Evolutionary conservation across 2,797 vertebrate genomes (phyloP).

Genomic region (Pterois miles): DNA sequence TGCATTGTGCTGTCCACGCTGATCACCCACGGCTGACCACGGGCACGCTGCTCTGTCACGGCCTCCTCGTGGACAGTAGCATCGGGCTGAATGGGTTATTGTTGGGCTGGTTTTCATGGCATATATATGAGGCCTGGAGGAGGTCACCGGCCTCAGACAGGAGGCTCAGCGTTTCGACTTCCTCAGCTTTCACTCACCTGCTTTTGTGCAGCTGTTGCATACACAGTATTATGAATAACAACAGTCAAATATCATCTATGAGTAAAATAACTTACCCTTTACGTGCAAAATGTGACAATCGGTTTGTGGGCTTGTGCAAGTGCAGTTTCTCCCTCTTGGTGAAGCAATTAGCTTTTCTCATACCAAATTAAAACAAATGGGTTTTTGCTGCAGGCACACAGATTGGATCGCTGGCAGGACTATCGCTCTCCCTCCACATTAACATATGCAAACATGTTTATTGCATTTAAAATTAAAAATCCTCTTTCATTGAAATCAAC

Average conservation of each 20-base stretch:
- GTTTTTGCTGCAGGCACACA: background rate
- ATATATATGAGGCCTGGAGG: conserved; percentile 16
- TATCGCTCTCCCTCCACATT: background rate
- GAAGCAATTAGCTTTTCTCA: background rate
- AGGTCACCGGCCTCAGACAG: background rate
- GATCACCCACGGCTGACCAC: background rate
- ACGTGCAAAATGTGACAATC: background rate
- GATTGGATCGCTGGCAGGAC: background rate
- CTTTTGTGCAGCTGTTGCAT: conserved; percentile 23
- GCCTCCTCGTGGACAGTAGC: background rate
- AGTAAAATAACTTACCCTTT: conserved; percentile 8
- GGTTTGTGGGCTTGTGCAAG: background rate
- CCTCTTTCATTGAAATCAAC: background rate
- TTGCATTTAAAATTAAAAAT: background rate
- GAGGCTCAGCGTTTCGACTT: conserved; percentile 1
- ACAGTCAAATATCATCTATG: conserved; percentile 10
- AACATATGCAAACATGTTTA: background rate
- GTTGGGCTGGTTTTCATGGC: background rate
- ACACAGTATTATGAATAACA: conserved; percentile 16
- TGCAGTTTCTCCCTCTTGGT: background rate
- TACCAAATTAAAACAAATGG: background rate
- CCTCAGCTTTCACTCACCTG: background rate
- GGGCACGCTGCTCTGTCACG: background rate
- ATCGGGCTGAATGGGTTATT: conserved; percentile 5
- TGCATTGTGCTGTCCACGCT: background rate